These are phyloP conservation scores for Chloroceryle amazona DNA, from an alignment of 2,797 vertebrate species.

Conservation along the genomic window DNA sequence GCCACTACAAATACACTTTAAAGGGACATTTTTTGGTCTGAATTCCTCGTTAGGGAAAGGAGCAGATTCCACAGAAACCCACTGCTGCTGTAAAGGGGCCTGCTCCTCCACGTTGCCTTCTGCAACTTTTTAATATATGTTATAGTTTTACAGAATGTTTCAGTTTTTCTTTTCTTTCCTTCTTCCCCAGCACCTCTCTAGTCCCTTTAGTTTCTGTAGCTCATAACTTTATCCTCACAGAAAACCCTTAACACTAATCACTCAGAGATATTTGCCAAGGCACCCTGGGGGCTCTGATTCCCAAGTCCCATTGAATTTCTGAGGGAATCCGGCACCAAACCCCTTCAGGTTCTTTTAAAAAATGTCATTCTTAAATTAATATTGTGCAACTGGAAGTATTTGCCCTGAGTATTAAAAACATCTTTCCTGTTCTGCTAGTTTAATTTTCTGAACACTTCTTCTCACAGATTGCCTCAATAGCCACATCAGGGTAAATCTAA, in stretches of 20 bases:
- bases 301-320: slow-evolving; percentile 8
- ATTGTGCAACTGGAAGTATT: slow-evolving; percentile 71
- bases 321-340: slow-evolving; percentile 22
- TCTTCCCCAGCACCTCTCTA: neutral
- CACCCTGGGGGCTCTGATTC: neutral
- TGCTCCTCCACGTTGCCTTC: neutral
- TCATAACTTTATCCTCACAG: neutral
- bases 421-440: slow-evolving; percentile 62
- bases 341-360: slow-evolving; percentile 8
- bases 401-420: slow-evolving; percentile 75
- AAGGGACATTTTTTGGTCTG: neutral
- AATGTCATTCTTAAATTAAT: slow-evolving; percentile 62
- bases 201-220: neutral
- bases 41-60: neutral
- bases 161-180: neutral
- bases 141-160: neutral
- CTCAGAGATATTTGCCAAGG: neutral
- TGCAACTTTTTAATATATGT: neutral
- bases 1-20: neutral
- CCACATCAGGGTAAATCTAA: slow-evolving; percentile 80
- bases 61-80: neutral
- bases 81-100: neutral
- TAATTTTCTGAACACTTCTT: slow-evolving; percentile 82
- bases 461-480: slow-evolving; percentile 81
- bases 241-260: neutral